Conservation (phyloP, 2,113 vertebrate species). For the Blennius ocellaris region DNA sequence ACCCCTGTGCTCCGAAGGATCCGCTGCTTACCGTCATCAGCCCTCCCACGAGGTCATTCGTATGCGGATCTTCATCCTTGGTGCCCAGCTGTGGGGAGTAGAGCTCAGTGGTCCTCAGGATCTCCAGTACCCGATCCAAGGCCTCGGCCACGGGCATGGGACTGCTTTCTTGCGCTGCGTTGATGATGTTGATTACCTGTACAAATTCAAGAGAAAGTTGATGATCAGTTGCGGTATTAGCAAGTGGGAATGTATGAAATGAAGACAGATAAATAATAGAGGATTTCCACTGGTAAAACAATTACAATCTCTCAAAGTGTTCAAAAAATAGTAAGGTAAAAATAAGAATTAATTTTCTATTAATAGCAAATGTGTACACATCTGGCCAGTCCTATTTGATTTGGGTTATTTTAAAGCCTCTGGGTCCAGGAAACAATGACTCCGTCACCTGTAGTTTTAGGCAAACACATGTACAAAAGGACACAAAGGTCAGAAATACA, state of each 20-base stretch:
- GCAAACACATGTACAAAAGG: neutral
- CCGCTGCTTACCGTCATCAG: conserved; percentile 91
- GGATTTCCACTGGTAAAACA: neutral
- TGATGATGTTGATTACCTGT: conserved; percentile 98
- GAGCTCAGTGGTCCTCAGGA: conserved; percentile 94
- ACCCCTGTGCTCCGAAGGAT: neutral
- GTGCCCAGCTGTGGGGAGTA: conserved; percentile 95
- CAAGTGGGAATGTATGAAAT: neutral
- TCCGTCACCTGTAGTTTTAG: conserved; percentile 8
- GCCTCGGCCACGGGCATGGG: conserved; percentile 94
- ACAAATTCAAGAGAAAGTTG: neutral
- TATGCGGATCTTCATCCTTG: conserved; percentile 96
- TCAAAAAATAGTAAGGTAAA: neutral
- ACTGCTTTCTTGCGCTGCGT: conserved; percentile 95
- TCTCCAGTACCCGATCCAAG: conserved; percentile 95
- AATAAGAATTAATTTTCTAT: neutral
- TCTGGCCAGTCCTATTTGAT: conserved; percentile 13
- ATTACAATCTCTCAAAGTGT: neutral
- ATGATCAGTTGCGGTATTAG: neutral
- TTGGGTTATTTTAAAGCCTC: conserved; percentile 29
- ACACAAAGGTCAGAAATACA: conserved; percentile 26
- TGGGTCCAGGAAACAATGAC: neutral
- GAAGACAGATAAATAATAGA: neutral
- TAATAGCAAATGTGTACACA: neutral
- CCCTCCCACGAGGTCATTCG: conserved; percentile 94